These are phyloP conservation scores for Acleris cristana DNA, from an alignment of 2,888 invertebrate genomes.

Conservation along the genomic window DNA sequence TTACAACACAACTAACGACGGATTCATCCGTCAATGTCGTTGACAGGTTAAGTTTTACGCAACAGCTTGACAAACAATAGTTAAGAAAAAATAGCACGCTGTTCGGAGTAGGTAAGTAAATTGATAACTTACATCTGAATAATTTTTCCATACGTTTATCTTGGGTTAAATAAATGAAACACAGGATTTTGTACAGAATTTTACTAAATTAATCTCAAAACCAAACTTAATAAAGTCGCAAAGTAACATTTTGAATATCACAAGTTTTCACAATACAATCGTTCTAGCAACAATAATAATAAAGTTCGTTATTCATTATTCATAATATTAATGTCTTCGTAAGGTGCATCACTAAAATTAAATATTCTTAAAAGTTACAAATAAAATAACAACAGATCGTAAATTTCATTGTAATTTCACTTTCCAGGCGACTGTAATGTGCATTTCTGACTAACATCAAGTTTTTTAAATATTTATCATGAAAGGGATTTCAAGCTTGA, in stretches of 20 bases:
- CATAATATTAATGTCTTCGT: neutral
- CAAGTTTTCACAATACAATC: constrained; percentile 51
- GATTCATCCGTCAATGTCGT: too few species aligned
- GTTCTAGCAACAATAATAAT: constrained; percentile 8
- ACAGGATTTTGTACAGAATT: constrained; percentile 16
- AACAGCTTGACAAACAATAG: too few species aligned
- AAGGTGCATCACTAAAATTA: neutral
- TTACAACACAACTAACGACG: too few species aligned
- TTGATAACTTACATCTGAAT: too few species aligned
- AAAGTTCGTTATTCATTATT: neutral
- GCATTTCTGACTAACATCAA: too few species aligned
- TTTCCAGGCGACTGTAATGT: too few species aligned
- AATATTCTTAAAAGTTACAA: neutral
- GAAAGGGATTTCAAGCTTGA: too few species aligned
- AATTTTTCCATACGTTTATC: neutral
- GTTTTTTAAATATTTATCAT: too few species aligned
- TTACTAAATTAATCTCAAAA: constrained; percentile 50
- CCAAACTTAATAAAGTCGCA: constrained; percentile 47
- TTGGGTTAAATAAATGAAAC: constrained; percentile 4
- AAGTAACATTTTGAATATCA: constrained; percentile 57
- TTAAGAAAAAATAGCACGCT: too few species aligned
- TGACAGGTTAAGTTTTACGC: too few species aligned
- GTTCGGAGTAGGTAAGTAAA: too few species aligned
- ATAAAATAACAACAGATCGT: neutral
- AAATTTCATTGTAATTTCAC: neutral